Percentiles rank a stretch among this genome's conserved stretches.
phyloP scores from a whole-genome alignment of 2,888 invertebrate species.

The Anoplius nigerrimus region DNA sequence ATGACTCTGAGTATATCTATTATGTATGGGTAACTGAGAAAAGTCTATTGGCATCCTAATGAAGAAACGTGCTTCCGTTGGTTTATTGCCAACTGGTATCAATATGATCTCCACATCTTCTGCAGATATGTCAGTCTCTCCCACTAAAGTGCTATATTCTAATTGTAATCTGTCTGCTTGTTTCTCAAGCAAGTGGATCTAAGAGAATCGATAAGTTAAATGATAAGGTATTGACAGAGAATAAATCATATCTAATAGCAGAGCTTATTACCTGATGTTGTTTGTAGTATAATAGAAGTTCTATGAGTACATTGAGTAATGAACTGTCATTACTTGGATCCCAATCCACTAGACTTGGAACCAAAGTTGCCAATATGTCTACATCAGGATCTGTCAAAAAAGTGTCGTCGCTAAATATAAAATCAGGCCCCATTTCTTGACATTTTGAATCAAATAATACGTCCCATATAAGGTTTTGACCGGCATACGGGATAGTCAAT shows the following conservation, averaged over 20 bases:
- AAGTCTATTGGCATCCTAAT: conserved; percentile 82
- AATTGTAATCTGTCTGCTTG: conserved; percentile 78
- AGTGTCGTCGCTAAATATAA: conserved; percentile 83
- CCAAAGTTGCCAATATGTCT: conserved; percentile 76
- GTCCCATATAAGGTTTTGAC: conserved; percentile 82
- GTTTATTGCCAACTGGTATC: conserved; percentile 75
- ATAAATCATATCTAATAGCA: neutral
- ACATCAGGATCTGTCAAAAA: conserved; percentile 80
- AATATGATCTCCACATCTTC: conserved; percentile 82
- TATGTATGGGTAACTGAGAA: conserved; percentile 79
- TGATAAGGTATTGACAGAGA: neutral
- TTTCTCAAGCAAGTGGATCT: conserved; percentile 41
- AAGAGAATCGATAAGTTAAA: neutral
- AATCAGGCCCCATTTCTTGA: conserved; percentile 84
- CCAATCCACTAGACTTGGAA: conserved; percentile 82
- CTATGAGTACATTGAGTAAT: conserved; percentile 79
- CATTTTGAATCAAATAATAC: conserved; percentile 81
- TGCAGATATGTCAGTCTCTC: conserved; percentile 76
- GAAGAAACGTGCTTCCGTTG: conserved; percentile 78
- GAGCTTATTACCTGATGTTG: conserved; percentile 78
- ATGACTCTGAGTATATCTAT: conserved; percentile 75
- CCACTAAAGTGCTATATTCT: conserved; percentile 81
- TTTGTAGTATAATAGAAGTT: conserved; percentile 80
- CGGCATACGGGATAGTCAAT: conserved; percentile 83
- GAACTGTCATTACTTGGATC: conserved; percentile 79